Evolutionary conservation across 2,888 invertebrate species (phyloP).

Genomic region (Lasioglossum lativentre): DNA sequence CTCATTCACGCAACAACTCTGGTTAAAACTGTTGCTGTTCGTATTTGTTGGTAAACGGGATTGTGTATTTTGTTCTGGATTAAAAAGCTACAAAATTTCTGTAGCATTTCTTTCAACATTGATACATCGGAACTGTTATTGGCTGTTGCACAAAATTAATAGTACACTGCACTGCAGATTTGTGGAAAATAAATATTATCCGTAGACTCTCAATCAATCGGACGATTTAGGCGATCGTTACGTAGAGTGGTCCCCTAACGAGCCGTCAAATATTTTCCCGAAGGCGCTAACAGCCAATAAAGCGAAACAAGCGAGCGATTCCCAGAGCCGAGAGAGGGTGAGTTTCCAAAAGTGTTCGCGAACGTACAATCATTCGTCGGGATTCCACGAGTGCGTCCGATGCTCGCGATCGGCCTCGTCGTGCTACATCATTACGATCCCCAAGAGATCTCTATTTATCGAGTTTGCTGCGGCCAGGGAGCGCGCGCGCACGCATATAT

Average conservation of each 20-base stretch:
- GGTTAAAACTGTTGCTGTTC: neutral
- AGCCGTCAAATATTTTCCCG: neutral
- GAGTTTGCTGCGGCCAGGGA: slow-evolving; percentile 11
- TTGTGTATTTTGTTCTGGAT: neutral
- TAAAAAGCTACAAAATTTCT: neutral
- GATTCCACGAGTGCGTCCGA: slow-evolving; percentile 6
- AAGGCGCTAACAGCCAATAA: neutral
- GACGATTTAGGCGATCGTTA: neutral
- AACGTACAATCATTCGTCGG: slow-evolving; percentile 18
- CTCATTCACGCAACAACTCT: neutral
- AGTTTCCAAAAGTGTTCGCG: slow-evolving; percentile 12
- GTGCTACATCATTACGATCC: slow-evolving; percentile 30
- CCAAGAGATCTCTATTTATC: slow-evolving; percentile 36
- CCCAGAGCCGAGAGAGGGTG: neutral
- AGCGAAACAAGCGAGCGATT: neutral
- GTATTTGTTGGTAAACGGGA: neutral
- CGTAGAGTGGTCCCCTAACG: neutral
- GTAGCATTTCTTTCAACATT: neutral
- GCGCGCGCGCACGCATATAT: neutral
- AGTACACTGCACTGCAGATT: too few relatives aligned
- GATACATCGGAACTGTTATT: too few relatives aligned
- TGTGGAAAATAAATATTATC: neutral
- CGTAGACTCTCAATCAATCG: neutral
- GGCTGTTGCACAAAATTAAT: too few relatives aligned
- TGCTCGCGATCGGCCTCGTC: slow-evolving; percentile 1